phyloP scores from a whole-genome alignment of 1,140 invertebrate species.

The Subanguina moxae region DNA sequence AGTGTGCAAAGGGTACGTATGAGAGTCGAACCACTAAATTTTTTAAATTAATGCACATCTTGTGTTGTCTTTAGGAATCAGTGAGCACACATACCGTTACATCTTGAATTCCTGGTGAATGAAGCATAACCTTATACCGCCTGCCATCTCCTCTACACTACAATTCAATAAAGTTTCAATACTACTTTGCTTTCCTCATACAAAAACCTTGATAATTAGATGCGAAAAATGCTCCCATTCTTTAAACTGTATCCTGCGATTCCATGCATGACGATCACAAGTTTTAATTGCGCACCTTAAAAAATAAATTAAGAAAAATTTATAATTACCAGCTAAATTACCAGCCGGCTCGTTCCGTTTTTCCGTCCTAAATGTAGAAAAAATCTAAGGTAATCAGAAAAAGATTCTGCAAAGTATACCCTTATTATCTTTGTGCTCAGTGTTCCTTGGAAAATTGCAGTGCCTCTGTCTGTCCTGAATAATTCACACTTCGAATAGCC shows the following conservation, averaged over 20 bases:
- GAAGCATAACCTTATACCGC: slow-evolving; percentile 55
- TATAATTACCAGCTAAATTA: slow-evolving; percentile 27
- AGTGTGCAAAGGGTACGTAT: slow-evolving; percentile 54
- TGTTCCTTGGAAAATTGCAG: slow-evolving; percentile 34
- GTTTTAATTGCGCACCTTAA: not conserved
- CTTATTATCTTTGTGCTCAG: slow-evolving; percentile 27
- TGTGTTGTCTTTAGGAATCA: too few relatives aligned
- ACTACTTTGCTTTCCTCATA: not conserved
- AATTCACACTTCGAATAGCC: slow-evolving; percentile 39
- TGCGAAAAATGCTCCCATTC: slow-evolving; percentile 33
- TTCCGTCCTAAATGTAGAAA: slow-evolving; percentile 35
- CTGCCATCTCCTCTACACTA: slow-evolving; percentile 56
- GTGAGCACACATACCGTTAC: slow-evolving; percentile 50
- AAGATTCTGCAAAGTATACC: slow-evolving; percentile 17
- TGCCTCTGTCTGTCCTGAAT: slow-evolving; percentile 24
- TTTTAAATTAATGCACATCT: too few relatives aligned
- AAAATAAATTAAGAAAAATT: too few relatives aligned
- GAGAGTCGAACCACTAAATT: slow-evolving; percentile 29
- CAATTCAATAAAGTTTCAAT: slow-evolving; percentile 13
- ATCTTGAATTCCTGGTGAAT: slow-evolving; percentile 48
- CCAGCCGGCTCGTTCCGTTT: slow-evolving; percentile 42
- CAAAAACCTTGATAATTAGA: slow-evolving; percentile 33
- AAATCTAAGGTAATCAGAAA: not conserved
- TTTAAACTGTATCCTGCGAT: slow-evolving; percentile 28
- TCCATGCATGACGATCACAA: slow-evolving; percentile 26